Percentiles rank a stretch among this genome's conserved stretches.
Conservation (phyloP, 1,140 invertebrate genomes). For the Cecropterus lyciades region DNA sequence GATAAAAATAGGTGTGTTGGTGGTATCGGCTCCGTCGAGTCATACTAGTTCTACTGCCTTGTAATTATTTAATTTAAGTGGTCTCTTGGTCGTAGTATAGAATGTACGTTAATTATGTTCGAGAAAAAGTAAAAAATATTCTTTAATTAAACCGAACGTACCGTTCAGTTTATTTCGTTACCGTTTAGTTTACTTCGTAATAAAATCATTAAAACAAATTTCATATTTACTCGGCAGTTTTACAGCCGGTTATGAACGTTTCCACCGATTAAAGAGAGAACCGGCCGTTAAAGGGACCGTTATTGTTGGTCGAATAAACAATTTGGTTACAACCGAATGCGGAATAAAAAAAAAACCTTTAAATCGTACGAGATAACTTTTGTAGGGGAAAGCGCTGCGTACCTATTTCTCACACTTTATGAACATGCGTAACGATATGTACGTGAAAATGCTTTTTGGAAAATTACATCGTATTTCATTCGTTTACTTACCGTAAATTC, state of each 20-base stretch:
- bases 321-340: slow-evolving; percentile 24
- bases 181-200: slow-evolving; percentile 1
- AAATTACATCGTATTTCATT: neutral
- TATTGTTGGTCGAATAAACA: slow-evolving; percentile 24
- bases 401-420: slow-evolving; percentile 8
- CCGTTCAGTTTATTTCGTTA: neutral
- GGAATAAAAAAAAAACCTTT: slow-evolving; percentile 3
- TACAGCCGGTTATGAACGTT: slow-evolving; percentile 20
- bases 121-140: too few species aligned
- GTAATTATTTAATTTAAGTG: too few species aligned
- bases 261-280: slow-evolving; percentile 28
- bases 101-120: too few species aligned
- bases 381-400: slow-evolving; percentile 3
- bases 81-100: too few species aligned
- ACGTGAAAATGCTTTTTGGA: neutral
- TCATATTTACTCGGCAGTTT: slow-evolving; percentile 12
- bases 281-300: slow-evolving; percentile 17
- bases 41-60: too few species aligned
- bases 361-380: slow-evolving; percentile 26
- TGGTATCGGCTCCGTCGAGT: too few species aligned
- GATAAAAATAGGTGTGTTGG: too few species aligned
- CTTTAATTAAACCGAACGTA: too few species aligned
- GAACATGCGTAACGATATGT: neutral
- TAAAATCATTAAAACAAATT: slow-evolving; percentile 26
- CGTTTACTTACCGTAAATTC: too few species aligned